A percentile compares a stretch with the other conserved stretches of the same genome.
These are phyloP conservation scores for Meteorus colon DNA, from an alignment of 2,888 invertebrate genomes.

Conservation along the genomic window DNA sequence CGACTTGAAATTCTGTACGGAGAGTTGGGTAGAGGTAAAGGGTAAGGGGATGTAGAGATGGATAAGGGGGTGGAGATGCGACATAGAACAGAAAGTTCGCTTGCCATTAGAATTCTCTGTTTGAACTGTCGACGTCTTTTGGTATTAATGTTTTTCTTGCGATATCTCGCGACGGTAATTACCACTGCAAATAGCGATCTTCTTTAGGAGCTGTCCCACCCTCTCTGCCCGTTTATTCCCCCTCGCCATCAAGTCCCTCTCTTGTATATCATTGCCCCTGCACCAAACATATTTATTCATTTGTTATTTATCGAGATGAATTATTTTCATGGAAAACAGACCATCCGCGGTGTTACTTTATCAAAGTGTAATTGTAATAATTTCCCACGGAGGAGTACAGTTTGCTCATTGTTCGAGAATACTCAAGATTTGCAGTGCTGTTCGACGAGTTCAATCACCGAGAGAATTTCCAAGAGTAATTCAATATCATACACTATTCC, in stretches of 20 bases:
- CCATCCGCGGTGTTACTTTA: too few relatives aligned
- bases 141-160: slow-evolving; percentile 72
- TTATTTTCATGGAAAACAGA: neutral
- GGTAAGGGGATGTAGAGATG: slow-evolving; percentile 50
- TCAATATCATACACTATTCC: too few relatives aligned
- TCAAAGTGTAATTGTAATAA: too few relatives aligned
- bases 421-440: too few relatives aligned
- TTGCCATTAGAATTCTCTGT: slow-evolving; percentile 67
- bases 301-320: neutral
- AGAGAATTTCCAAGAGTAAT: too few relatives aligned
- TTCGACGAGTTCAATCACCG: too few relatives aligned
- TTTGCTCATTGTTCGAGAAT: too few relatives aligned
- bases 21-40: slow-evolving; percentile 1
- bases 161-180: slow-evolving; percentile 65
- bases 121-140: slow-evolving; percentile 64
- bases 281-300: slow-evolving; percentile 3
- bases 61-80: slow-evolving; percentile 38
- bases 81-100: slow-evolving; percentile 62
- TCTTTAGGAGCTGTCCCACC: slow-evolving; percentile 28
- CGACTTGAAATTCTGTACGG: slow-evolving; percentile 7
- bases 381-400: too few relatives aligned
- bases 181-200: slow-evolving; percentile 62
- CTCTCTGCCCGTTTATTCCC: neutral
- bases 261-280: neutral
- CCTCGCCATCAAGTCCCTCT: neutral